Base-by-base conservation (phyloP, 1,140 invertebrate genomes). In the Orchestia grillus region DNA sequence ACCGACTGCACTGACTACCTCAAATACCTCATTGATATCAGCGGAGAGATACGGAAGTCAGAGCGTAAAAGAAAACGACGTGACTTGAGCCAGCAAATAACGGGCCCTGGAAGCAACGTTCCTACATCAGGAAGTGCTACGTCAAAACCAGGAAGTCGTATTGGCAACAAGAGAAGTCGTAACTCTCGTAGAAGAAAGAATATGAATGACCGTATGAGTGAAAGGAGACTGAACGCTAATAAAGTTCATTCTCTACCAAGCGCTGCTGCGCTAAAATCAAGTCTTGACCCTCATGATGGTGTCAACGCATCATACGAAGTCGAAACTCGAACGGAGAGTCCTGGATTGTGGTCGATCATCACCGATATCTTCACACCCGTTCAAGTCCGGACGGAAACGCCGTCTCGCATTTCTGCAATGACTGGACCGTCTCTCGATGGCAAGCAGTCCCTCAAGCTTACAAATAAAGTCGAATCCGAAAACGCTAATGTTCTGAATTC, bases 1-100 rank as follows among this genome's bases (percentile, higher is more conserved):
- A 94, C 92, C 0, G 92, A 94, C 92, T 94, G 92, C 44, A 94
- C 92, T 44, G 92, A 94, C 44, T 94, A 94, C 40, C 92, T 94
- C 36, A 44, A 40, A 47, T 94, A 94, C 44, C 92, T 94, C 43
- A 40, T 94, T 8, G 92, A 94, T 44, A 44, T 36, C 40, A 45
- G 3, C 41, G 92, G 92, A 16, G 92, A 94, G 47, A 94, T 44
- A 42, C 43, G 40, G 1, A 45, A 94, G 43, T 40, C 92, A 11
- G 41, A 42, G 36, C 44, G 47, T 8, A 94, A 94, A 44, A 6
- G 92, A 45, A 94, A 94, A 94, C 43, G 92, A 44, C 15, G 92
- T 47, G 6, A 42, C 44, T 11, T 94, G 41, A 44, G 47, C 23
- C 3, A 44, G 43, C n/a, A 41, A 44, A 44, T 90, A 19, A 11